phyloP scores from a whole-genome alignment of 2,888 invertebrate species.

The Mantis religiosa region DNA sequence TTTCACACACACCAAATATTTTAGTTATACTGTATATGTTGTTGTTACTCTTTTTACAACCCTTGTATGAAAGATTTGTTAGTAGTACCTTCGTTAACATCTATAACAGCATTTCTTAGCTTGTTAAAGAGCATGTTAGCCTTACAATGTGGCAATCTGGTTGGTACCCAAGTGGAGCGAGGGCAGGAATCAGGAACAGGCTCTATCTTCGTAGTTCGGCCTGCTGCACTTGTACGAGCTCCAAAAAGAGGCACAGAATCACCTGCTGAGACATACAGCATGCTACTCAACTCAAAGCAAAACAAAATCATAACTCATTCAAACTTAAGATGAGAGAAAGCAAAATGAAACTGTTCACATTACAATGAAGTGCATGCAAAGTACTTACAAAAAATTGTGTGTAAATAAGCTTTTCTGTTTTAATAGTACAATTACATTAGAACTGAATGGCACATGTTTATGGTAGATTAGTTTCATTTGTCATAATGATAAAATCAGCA shows the following conservation, averaged over 20 bases:
- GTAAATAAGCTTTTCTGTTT: too few relatives aligned
- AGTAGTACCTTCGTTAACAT: too few relatives aligned
- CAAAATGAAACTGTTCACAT: constrained; percentile 37
- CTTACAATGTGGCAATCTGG: constrained; percentile 65
- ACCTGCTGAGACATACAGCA: constrained; percentile 24
- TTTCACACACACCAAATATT: too few relatives aligned
- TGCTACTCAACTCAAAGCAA: constrained; percentile 1
- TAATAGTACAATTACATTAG: too few relatives aligned
- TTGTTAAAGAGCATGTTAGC: background rate
- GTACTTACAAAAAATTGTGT: too few relatives aligned
- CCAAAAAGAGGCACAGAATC: constrained; percentile 28
- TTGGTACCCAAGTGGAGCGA: constrained; percentile 60
- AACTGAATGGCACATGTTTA: too few relatives aligned
- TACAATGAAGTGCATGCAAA: constrained; percentile 32
- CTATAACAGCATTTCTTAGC: too few relatives aligned
- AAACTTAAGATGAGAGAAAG: constrained; percentile 35
- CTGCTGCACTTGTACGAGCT: constrained; percentile 13
- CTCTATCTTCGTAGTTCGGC: constrained; percentile 50
- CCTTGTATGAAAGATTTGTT: too few relatives aligned
- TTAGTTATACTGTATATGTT: too few relatives aligned
- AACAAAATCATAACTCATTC: constrained; percentile 30
- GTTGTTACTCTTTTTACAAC: too few relatives aligned
- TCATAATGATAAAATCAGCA: too few relatives aligned
- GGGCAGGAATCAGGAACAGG: constrained; percentile 54
- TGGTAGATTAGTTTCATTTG: too few relatives aligned